Conservation (phyloP, 2,888 invertebrate species). For the Tipula vernalis region DNA sequence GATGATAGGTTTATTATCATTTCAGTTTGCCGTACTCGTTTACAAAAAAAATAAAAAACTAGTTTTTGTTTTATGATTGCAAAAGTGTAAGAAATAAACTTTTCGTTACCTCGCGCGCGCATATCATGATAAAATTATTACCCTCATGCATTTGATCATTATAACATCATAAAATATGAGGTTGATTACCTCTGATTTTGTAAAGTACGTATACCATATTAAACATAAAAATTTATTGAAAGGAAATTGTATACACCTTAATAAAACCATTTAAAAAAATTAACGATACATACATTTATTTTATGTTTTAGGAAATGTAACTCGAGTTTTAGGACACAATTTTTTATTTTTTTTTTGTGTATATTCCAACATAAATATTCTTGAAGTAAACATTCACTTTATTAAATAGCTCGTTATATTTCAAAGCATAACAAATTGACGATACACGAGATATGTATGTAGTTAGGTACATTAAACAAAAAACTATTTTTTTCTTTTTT, state of each 20-base stretch:
- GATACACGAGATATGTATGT: background rate
- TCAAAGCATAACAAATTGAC: background rate
- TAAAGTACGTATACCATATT: background rate
- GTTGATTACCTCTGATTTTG: background rate
- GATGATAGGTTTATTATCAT: background rate
- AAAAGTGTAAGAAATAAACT: background rate
- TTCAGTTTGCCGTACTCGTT: background rate
- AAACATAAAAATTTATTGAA: background rate
- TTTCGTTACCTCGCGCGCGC: background rate
- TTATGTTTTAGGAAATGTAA: background rate
- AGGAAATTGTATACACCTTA: background rate
- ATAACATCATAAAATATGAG: background rate
- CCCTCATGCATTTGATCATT: background rate
- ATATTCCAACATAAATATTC: background rate
- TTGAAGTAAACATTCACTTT: slow-evolving; percentile 4
- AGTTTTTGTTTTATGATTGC: background rate
- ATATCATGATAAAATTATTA: background rate
- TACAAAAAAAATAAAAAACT: background rate
- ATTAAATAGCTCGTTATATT: background rate
- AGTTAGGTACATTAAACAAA: background rate
- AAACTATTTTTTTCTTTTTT: background rate
- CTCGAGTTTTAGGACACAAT: background rate
- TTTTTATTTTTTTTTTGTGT: background rate
- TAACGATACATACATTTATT: background rate
- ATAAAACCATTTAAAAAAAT: background rate